Percentiles rank a stretch among this genome's conserved stretches.
Evolutionary conservation across 2,888 invertebrate species (phyloP).

Genomic region (Oligia fasciuncula): DNA sequence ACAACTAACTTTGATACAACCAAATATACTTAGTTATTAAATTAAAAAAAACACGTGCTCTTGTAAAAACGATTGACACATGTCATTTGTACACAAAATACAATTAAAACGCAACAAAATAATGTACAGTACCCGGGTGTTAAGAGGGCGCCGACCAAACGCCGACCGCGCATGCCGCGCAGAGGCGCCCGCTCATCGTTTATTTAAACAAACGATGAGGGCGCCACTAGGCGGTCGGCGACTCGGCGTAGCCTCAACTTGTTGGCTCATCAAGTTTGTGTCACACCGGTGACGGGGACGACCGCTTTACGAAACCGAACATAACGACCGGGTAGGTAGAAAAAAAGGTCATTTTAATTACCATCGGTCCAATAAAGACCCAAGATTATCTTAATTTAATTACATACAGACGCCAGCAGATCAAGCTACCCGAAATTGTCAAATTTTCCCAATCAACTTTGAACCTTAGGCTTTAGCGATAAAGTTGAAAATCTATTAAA

Average conservation of each 20-base stretch:
- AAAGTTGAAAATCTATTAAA: too few relatives aligned
- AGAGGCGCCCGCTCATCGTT: too few relatives aligned
- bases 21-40: background rate
- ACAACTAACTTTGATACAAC: background rate
- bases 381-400: constrained; percentile 38
- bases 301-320: too few relatives aligned
- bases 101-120: background rate
- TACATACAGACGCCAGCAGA: background rate
- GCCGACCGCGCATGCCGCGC: too few relatives aligned
- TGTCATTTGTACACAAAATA: constrained; percentile 2
- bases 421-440: too few relatives aligned
- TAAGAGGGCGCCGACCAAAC: too few relatives aligned
- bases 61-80: background rate
- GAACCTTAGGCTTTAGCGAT: too few relatives aligned
- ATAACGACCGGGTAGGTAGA: background rate
- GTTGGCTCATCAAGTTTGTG: background rate
- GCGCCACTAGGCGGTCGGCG: too few relatives aligned
- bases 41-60: background rate
- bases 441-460: too few relatives aligned
- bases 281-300: background rate
- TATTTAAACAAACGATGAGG: too few relatives aligned
- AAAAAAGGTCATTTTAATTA: constrained; percentile 14
- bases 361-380: constrained; percentile 49
- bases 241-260: too few relatives aligned
- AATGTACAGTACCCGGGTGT: background rate